These are phyloP conservation scores for Calidris pugnax DNA, from an alignment of 2,113 vertebrate genomes.

Conservation along the genomic window DNA sequence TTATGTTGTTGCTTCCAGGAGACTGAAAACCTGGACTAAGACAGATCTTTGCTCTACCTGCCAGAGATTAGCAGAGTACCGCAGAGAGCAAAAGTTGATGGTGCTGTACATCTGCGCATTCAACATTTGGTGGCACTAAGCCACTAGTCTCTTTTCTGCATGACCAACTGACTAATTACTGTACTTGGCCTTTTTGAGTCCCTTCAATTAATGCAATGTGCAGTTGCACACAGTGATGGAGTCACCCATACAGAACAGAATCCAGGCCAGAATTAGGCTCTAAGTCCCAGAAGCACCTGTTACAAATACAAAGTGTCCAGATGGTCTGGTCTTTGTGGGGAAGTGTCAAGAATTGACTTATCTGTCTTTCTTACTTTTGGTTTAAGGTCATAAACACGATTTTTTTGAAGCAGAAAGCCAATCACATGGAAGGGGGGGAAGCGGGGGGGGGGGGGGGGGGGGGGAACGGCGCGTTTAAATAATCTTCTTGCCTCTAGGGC, in stretches of 20 bases:
- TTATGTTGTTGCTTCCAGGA: constrained; percentile 72
- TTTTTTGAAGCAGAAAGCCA: constrained; percentile 52
- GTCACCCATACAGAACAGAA: constrained; percentile 77
- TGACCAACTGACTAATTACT: constrained; percentile 83
- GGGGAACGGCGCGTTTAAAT: too few relatives aligned
- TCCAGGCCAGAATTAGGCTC: constrained; percentile 78
- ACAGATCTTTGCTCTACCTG: constrained; percentile 75
- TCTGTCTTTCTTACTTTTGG: constrained; percentile 71
- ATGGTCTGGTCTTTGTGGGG: constrained; percentile 75
- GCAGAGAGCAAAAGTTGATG: constrained; percentile 68
- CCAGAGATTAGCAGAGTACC: constrained; percentile 68
- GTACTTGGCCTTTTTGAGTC: constrained; percentile 79
- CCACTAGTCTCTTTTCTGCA: constrained; percentile 81
- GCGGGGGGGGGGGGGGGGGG: too few relatives aligned
- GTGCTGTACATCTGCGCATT: constrained; percentile 78
- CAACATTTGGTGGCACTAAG: constrained; percentile 74
- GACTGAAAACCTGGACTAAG: constrained; percentile 69
- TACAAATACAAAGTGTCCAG: constrained; percentile 78
- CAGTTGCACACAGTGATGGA: constrained; percentile 78
- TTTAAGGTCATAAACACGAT: constrained; percentile 76
- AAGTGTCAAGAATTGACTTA: constrained; percentile 77
- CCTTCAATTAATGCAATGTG: constrained; percentile 82
- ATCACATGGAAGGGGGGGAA: background rate
- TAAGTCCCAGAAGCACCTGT: constrained; percentile 82
- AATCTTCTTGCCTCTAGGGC: too few relatives aligned